phyloP scores from a whole-genome alignment of 1,140 invertebrate species.

The Sinonovacula constricta region DNA sequence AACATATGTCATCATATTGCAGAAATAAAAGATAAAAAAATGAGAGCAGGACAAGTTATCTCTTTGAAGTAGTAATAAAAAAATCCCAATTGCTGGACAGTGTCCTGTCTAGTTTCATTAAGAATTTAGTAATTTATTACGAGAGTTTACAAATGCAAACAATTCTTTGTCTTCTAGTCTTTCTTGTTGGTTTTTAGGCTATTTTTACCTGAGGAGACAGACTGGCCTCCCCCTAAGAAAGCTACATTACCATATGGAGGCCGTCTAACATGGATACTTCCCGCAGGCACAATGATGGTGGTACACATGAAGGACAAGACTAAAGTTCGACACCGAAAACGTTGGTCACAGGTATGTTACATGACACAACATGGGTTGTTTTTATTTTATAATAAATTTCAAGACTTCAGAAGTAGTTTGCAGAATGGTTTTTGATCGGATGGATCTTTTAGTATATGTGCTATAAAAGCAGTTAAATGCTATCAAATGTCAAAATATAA shows the following conservation, averaged over 20 bases:
- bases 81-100: background rate
- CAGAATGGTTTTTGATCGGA: no score
- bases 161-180: background rate
- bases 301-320: slow-evolving; percentile 98
- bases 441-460: no score
- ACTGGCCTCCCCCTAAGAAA: slow-evolving; percentile 8
- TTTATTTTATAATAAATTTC: no score
- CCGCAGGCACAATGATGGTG: slow-evolving; percentile 98
- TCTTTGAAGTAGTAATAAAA: no score
- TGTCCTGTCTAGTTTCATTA: background rate
- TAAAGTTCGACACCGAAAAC: slow-evolving; percentile 93
- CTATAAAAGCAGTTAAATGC: no score
- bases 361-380: no score
- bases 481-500: no score
- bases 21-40: no score
- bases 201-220: background rate
- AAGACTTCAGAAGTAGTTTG: no score
- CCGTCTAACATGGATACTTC: slow-evolving; percentile 93
- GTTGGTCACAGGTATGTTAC: slow-evolving; percentile 79
- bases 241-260: slow-evolving; percentile 90
- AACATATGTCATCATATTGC: no score
- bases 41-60: no score
- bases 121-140: background rate
- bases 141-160: background rate
- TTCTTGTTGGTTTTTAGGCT: background rate